A percentile compares a stretch with the other conserved stretches of the same genome.
These are phyloP conservation scores for Hanleya hanleyi DNA, from an alignment of 2,888 invertebrate species.

Conservation along the genomic window DNA sequence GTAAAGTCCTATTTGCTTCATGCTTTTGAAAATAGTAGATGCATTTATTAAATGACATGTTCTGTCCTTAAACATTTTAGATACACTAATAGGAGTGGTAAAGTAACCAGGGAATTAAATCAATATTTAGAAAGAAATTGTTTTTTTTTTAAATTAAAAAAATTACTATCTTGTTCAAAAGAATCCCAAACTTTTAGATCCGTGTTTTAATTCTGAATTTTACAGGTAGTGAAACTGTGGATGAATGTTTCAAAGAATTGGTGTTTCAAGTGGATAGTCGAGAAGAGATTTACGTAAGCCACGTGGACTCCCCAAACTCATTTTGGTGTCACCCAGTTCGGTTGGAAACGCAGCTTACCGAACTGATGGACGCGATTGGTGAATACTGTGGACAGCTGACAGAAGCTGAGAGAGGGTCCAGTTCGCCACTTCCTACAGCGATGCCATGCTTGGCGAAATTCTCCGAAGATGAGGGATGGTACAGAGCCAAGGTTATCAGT, in stretches of 20 bases:
- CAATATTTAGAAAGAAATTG: too few relatives aligned
- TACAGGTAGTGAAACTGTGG: too few relatives aligned
- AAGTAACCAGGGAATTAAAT: too few relatives aligned
- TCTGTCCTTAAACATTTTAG: too few relatives aligned
- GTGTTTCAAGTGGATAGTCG: not conserved
- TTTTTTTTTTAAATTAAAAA: too few relatives aligned
- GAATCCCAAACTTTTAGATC: too few relatives aligned
- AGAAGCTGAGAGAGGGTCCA: slow-evolving; percentile 21
- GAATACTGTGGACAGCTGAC: slow-evolving; percentile 45
- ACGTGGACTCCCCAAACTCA: slow-evolving; percentile 48
- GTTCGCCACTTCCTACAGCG: slow-evolving; percentile 22
- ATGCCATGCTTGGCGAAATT: slow-evolving; percentile 53
- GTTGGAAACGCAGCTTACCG: slow-evolving; percentile 37
- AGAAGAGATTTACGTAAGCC: slow-evolving; percentile 27
- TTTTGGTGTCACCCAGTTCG: slow-evolving; percentile 59
- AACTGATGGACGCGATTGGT: slow-evolving; percentile 53
- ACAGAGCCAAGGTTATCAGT: slow-evolving; percentile 43
- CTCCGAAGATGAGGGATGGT: slow-evolving; percentile 65
- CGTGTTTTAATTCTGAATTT: too few relatives aligned
- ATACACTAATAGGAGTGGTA: too few relatives aligned
- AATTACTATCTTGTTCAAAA: too few relatives aligned
- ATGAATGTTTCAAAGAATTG: not conserved
- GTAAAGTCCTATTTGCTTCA: too few relatives aligned
- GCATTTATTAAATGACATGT: too few relatives aligned
- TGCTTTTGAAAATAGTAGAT: too few relatives aligned